A percentile compares a stretch with the other conserved stretches of the same genome.
Evolutionary conservation across 2,113 vertebrate genomes (phyloP).

Genomic region (Passer domesticus): DNA sequence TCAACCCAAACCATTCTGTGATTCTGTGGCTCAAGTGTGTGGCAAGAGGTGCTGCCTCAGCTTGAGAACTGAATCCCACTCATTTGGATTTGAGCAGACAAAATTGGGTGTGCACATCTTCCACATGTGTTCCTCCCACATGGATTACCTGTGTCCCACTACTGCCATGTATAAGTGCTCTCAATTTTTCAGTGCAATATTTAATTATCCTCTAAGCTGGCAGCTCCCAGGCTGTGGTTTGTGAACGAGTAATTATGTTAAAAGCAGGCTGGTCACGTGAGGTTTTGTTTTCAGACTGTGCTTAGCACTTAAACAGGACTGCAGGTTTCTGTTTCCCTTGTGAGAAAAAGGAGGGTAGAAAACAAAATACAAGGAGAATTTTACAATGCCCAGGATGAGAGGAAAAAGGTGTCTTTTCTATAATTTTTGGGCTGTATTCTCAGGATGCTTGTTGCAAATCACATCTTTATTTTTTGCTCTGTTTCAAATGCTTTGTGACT

Average conservation of each 20-base stretch:
- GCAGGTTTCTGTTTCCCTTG: neutral
- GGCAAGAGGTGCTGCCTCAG: neutral
- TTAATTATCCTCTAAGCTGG: neutral
- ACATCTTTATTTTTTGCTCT: neutral
- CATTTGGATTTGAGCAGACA: rapidly evolving
- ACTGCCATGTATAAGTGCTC: neutral
- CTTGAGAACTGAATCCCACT: neutral
- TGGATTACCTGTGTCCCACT: neutral
- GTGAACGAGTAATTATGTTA: neutral
- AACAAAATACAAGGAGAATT: neutral
- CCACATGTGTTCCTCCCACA: rapidly evolving
- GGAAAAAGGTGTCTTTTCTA: neutral
- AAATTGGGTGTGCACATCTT: neutral
- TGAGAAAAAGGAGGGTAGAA: neutral
- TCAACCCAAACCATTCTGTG: neutral
- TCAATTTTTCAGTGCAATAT: neutral
- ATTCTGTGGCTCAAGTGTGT: neutral
- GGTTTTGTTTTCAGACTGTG: neutral
- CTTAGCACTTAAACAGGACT: neutral
- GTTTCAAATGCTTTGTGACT: neutral
- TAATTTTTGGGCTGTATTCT: neutral
- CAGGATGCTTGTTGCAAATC: neutral
- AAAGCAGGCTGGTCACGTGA: neutral
- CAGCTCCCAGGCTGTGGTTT: neutral
- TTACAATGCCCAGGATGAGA: neutral